A percentile compares a stretch with the other conserved stretches of the same genome.
Evolutionary conservation across 37 sponge, comb jelly and placozoan genomes (phyloP).

Genomic region (Ephydatia muelleri): DNA sequence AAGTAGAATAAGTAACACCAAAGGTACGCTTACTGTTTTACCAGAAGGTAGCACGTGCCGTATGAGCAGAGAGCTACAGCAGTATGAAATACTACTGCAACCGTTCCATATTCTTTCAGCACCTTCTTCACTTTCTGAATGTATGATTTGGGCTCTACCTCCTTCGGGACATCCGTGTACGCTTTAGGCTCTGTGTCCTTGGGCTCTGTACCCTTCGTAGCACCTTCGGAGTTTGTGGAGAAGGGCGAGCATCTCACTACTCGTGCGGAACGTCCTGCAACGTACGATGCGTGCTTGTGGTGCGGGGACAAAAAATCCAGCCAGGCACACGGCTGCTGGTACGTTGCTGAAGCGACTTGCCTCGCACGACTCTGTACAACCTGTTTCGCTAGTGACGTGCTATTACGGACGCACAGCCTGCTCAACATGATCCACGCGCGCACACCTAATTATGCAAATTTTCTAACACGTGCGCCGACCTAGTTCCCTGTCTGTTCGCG

Average conservation of each 20-base stretch:
- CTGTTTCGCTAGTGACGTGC: neutral
- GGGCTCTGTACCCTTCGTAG: no score
- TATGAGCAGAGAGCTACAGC: constrained; percentile 60
- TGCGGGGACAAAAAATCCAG: neutral
- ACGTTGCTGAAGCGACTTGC: neutral
- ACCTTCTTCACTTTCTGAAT: constrained; percentile 45
- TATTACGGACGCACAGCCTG: neutral
- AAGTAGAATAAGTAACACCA: neutral
- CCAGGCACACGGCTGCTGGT: neutral
- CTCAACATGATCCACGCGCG: neutral
- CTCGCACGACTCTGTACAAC: neutral
- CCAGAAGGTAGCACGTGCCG: constrained; percentile 72
- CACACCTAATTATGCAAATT: neutral
- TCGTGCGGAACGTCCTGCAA: neutral
- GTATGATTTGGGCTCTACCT: constrained; percentile 5
- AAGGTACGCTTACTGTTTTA: constrained; percentile 48
- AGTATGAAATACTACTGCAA: constrained; percentile 77
- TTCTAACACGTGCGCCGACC: neutral
- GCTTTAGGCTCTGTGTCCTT: no score
- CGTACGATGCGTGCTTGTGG: neutral
- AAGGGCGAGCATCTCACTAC: no score
- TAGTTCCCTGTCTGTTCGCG: neutral
- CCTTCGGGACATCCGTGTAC: neutral
- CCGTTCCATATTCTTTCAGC: constrained; percentile 76
- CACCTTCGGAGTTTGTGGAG: neutral